phyloP scores from a whole-genome alignment of 1,140 invertebrate genomes.

The Drosophila erecta region DNA sequence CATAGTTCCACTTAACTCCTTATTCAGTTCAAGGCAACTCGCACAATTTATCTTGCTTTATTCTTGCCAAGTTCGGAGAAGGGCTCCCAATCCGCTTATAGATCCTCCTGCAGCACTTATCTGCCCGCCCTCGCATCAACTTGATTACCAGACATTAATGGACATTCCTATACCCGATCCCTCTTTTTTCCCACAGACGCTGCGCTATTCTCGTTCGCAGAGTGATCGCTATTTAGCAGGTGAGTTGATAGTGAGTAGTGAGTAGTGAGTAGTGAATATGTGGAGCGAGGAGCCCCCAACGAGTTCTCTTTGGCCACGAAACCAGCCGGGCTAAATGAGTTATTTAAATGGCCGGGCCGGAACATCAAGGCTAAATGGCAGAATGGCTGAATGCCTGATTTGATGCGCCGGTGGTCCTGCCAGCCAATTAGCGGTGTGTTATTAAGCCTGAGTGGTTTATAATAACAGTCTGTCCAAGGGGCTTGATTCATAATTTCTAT shows the following conservation, averaged over 20 bases:
- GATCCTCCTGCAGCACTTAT: slow-evolving; percentile 7
- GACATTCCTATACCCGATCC: slow-evolving; percentile 10
- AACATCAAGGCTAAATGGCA: slow-evolving; percentile 39
- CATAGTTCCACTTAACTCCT: not conserved
- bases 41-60: not conserved
- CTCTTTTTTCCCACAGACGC: slow-evolving; percentile 59
- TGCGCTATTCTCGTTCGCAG: slow-evolving; percentile 85
- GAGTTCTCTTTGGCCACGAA: slow-evolving; percentile 53
- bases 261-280: no score
- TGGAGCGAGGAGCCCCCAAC: slow-evolving; percentile 26
- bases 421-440: slow-evolving; percentile 77
- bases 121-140: slow-evolving; percentile 43
- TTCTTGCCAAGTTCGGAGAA: slow-evolving; percentile 8
- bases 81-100: slow-evolving; percentile 25
- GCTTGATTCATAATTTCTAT: slow-evolving; percentile 68
- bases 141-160: slow-evolving; percentile 69
- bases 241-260: slow-evolving; percentile 79
- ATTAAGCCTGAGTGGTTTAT: slow-evolving; percentile 83
- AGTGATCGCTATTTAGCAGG: slow-evolving; percentile 86
- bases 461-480: slow-evolving; percentile 58
- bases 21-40: slow-evolving; percentile 8
- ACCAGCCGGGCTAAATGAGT: slow-evolving; percentile 68
- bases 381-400: slow-evolving; percentile 56
- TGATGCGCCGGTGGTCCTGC: slow-evolving; percentile 76
- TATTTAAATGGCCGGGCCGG: slow-evolving; percentile 70